Evolutionary conservation across 2,797 vertebrate species (phyloP).

Genomic region (Amphiprion clarkii): DNA sequence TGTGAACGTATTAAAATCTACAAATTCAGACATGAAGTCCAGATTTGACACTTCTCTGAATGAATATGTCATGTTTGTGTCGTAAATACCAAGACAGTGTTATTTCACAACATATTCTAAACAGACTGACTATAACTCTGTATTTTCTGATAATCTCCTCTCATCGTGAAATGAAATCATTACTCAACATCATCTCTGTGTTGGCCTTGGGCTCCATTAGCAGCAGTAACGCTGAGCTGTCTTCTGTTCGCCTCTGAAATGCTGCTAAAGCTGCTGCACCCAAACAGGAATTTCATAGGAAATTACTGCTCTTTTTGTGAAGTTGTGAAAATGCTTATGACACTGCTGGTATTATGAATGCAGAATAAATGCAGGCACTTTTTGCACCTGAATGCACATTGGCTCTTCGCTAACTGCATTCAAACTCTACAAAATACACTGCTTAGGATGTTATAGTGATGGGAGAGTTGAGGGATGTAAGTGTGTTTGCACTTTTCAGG

Average conservation of each 20-base stretch:
- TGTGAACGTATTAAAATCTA: neutral
- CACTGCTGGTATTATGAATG: conserved; percentile 11
- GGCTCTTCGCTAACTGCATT: neutral
- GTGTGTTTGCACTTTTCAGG: too few species aligned
- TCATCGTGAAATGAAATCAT: conserved; percentile 20
- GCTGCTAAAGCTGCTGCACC: conserved; percentile 11
- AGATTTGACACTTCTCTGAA: neutral
- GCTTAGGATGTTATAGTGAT: conserved; percentile 6
- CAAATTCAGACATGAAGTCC: neutral
- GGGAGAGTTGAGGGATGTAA: conserved; percentile 8
- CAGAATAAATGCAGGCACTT: conserved; percentile 18
- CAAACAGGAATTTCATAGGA: conserved; percentile 17
- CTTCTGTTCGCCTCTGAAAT: conserved; percentile 2
- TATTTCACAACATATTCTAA: neutral
- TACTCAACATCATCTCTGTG: conserved; percentile 15
- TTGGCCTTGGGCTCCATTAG: conserved; percentile 14
- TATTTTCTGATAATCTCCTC: neutral
- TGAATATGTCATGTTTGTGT: conserved; percentile 7
- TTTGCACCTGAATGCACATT: conserved; percentile 16
- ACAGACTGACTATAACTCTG: neutral
- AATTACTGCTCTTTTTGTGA: conserved; percentile 4
- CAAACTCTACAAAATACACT: conserved; percentile 11
- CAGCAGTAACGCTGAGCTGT: conserved; percentile 4
- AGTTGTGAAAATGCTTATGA: conserved; percentile 18
- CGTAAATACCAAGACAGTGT: conserved; percentile 8